Evolutionary conservation across 2,797 vertebrate genomes (phyloP).

Genomic region (Podargus strigoides): DNA sequence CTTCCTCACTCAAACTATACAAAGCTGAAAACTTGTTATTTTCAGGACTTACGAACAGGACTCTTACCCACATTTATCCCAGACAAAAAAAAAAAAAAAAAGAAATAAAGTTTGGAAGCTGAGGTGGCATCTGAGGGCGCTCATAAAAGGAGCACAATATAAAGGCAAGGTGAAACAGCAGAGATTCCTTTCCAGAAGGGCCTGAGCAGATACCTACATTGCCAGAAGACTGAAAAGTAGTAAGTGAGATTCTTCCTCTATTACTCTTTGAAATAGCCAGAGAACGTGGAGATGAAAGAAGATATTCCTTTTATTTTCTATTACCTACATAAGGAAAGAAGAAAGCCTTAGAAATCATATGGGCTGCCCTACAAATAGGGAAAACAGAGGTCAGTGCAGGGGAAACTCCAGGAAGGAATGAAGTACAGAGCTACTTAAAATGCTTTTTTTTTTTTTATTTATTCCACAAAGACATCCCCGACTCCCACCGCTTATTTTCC

Average conservation of each 20-base stretch:
- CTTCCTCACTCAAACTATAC: neutral
- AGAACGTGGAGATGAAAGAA: neutral
- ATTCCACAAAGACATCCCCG: fast-evolving
- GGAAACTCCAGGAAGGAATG: neutral
- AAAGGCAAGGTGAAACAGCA: neutral
- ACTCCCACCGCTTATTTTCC: too few species aligned
- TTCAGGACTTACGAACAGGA: neutral
- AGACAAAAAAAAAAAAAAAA: neutral
- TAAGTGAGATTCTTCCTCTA: neutral
- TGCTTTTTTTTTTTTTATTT: too few species aligned
- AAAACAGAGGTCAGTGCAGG: neutral
- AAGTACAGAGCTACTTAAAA: neutral
- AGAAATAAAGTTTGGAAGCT: neutral
- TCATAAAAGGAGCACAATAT: neutral
- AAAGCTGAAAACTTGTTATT: neutral
- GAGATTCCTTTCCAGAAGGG: neutral
- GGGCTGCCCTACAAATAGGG: neutral
- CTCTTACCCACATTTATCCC: neutral
- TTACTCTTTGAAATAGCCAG: neutral
- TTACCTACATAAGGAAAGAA: neutral
- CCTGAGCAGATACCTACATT: neutral
- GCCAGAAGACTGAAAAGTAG: neutral
- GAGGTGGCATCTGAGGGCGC: neutral
- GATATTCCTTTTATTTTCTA: neutral
- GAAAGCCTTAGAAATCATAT: neutral